Conservation (phyloP, 2,797 vertebrate genomes). For the Tapera naevia region DNA sequence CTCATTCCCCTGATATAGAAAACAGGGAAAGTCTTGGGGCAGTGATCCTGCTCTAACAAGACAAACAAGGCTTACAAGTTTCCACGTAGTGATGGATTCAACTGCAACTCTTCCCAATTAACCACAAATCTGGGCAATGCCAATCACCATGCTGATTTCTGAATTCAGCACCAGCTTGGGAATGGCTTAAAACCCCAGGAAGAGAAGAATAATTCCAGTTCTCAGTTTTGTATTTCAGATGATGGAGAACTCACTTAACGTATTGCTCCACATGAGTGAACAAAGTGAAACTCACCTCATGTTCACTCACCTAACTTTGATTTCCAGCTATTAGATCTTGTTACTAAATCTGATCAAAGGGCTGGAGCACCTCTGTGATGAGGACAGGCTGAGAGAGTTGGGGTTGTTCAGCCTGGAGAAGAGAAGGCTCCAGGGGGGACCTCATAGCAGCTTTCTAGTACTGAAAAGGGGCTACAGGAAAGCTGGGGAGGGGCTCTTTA, state of each 20-base stretch:
- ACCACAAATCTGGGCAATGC: background rate
- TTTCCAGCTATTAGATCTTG: background rate
- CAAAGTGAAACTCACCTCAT: fast-evolving
- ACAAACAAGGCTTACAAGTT: background rate
- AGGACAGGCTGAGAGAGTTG: too few species aligned
- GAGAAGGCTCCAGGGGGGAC: too few species aligned
- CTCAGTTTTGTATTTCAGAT: background rate
- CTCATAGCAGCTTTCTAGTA: too few species aligned
- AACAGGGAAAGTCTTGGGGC: background rate
- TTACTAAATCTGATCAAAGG: background rate
- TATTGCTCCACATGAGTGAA: background rate
- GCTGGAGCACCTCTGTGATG: too few species aligned
- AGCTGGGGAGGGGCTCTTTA: too few species aligned
- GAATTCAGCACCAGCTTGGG: background rate
- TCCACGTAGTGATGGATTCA: background rate
- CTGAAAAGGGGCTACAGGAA: too few species aligned
- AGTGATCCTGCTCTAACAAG: background rate
- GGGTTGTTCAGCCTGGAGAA: too few species aligned
- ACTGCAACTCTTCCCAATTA: background rate
- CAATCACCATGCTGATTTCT: background rate
- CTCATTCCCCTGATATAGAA: background rate
- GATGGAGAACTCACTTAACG: background rate
- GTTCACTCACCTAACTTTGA: background rate
- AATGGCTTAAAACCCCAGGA: background rate
- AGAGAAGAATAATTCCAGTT: background rate